phyloP scores from a whole-genome alignment of 2,888 invertebrate genomes.

The Octonoba sinensis region DNA sequence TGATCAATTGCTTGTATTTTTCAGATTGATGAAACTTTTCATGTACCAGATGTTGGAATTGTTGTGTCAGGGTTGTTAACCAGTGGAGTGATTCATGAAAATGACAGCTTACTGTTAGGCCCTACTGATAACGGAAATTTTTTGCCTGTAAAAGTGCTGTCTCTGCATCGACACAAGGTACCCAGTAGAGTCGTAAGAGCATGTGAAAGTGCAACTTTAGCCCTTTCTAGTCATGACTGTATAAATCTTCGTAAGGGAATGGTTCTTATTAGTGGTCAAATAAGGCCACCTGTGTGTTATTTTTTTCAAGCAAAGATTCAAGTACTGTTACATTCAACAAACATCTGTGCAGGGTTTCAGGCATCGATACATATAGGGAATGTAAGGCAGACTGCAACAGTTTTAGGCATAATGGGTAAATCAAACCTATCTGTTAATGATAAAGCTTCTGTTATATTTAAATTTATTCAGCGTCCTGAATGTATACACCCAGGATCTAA shows the following conservation, averaged over 20 bases:
- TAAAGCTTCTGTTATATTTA: slow-evolving; percentile 86
- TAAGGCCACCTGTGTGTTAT: slow-evolving; percentile 72
- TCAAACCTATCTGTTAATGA: slow-evolving; percentile 84
- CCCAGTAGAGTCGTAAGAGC: slow-evolving; percentile 85
- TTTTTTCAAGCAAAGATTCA: slow-evolving; percentile 85
- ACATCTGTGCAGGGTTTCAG: slow-evolving; percentile 79
- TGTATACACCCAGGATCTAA: slow-evolving; percentile 84
- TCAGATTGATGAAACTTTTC: slow-evolving; percentile 88
- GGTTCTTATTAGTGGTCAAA: slow-evolving; percentile 79
- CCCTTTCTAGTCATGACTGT: slow-evolving; percentile 74
- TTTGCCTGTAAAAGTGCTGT: slow-evolving; percentile 81
- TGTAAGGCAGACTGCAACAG: slow-evolving; percentile 93
- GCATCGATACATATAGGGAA: slow-evolving; percentile 96
- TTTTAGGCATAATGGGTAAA: slow-evolving; percentile 80
- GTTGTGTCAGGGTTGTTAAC: slow-evolving; percentile 88
- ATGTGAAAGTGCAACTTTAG: slow-evolving; percentile 89
- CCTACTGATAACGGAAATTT: slow-evolving; percentile 74
- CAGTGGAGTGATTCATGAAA: slow-evolving; percentile 88
- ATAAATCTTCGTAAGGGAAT: slow-evolving; percentile 79
- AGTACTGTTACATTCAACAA: slow-evolving; percentile 88
- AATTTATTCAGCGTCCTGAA: slow-evolving; percentile 90
- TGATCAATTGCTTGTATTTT: no score
- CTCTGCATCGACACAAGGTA: slow-evolving; percentile 91
- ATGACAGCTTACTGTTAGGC: slow-evolving; percentile 75
- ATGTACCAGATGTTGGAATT: slow-evolving; percentile 76